Evolutionary conservation across 2,113 vertebrate species (phyloP), one percentile per base, ranked within the genome.

Genomic region (Tichodroma muraria): DNA sequence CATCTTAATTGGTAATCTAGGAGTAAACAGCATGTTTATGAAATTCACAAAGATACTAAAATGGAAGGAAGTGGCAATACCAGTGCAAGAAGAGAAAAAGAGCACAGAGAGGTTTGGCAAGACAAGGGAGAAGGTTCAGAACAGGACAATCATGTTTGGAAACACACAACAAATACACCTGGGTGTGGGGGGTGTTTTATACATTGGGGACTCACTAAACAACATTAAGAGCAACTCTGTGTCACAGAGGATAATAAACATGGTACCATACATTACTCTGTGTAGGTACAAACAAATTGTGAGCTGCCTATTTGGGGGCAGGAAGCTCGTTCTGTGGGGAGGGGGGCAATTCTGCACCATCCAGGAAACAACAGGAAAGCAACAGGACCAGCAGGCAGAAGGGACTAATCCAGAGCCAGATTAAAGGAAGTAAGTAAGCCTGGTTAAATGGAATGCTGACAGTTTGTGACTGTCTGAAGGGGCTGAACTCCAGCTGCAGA

Each of bases 1-100:
- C 88, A 79, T 94, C 96, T 94, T 97, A 89, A 97, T 97, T 93
- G 95, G 92, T 79, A 94, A 96, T 86, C 81, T 18, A 61, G 71
- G 65, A 93, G 87, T 85, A 90, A 95, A 94, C 77, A 92, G 85
- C 0, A 0, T 10, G 47, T 60, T 96, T 93, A 95, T 93, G 89
- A 93, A 95, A 94, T 93, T 83, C 94, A 93, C 53, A 44, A 92
- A 93, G 88, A 84, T 49, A 53, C 77, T 90, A 30, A 88, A 73
- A 54, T 61, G 93, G 85, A 87, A 95, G 94, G 86, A 93, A 84
- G 56, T 90, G 93, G 89, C 64, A 77, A 73, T 42, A 84, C 38
- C 71, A 94, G 79, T 23, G 84, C 50, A 86, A 84, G 52, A 75
- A 54, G 31, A 92, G 35, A 80, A 78, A 92, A 89, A 66, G 53